Conservation (phyloP, 2,797 vertebrate species). For the Alauda arvensis region DNA sequence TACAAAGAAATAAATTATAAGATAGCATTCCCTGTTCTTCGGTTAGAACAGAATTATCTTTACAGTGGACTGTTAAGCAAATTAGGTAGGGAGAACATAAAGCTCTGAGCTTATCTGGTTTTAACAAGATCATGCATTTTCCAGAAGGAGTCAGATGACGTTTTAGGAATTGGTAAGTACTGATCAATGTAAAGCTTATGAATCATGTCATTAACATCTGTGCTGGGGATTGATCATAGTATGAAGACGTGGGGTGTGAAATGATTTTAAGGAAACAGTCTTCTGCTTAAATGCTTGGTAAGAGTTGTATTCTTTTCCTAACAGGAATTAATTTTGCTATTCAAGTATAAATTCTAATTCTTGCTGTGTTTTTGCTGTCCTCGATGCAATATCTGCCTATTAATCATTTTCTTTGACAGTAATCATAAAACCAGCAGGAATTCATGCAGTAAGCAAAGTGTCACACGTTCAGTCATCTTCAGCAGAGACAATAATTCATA, state of each 20-base stretch:
- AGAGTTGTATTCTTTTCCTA: not conserved
- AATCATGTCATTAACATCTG: not conserved
- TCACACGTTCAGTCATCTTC: not conserved
- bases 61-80: not conserved
- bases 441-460: not conserved
- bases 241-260: not conserved
- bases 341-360: not conserved
- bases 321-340: not conserved
- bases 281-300: not conserved
- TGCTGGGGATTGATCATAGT: not conserved
- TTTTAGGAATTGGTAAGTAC: slow-evolving; percentile 44
- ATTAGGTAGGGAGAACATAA: not conserved
- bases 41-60: not conserved
- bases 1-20: not conserved
- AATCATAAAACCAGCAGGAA: not conserved
- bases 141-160: not conserved
- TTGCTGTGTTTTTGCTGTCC: not conserved
- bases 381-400: not conserved
- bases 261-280: not conserved
- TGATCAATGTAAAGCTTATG: not conserved
- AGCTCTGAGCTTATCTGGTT: not conserved
- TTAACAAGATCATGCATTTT: slow-evolving; percentile 12
- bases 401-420: slow-evolving; percentile 4
- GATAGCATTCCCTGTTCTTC: not conserved
- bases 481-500: slow-evolving; percentile 1